Conservation (phyloP, 2,888 invertebrate genomes). For the Lasioglossum calceatum region DNA sequence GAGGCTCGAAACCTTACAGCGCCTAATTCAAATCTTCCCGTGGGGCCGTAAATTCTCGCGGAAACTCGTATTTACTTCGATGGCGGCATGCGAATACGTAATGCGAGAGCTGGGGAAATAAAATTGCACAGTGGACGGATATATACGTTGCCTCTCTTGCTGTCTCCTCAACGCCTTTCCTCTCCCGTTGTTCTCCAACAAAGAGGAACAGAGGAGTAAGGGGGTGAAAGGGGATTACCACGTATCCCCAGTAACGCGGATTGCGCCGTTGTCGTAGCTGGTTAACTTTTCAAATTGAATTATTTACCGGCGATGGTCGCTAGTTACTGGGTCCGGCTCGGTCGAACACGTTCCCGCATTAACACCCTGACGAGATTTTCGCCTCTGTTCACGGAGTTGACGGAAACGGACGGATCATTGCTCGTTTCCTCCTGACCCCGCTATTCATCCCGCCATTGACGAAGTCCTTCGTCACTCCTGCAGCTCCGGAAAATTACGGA, state of each 20-base stretch:
- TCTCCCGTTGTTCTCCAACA: neutral
- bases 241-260: constrained; percentile 12
- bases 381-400: neutral
- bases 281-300: constrained; percentile 53
- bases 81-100: neutral
- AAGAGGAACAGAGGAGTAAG: neutral
- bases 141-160: neutral
- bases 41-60: constrained; percentile 9
- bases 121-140: neutral
- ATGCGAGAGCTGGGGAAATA: neutral
- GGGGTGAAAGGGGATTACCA: constrained; percentile 13
- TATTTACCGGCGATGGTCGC: constrained; percentile 33
- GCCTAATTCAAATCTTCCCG: neutral
- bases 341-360: constrained; percentile 5
- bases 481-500: too few species aligned
- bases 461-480: too few species aligned
- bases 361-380: constrained; percentile 2
- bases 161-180: neutral
- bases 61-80: constrained; percentile 8
- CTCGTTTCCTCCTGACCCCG: neutral
- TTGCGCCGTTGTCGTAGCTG: neutral
- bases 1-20: neutral
- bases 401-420: neutral
- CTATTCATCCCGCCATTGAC: too few species aligned
- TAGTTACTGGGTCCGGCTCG: constrained; percentile 8